Evolutionary conservation across 2,888 invertebrate species (phyloP), one percentile per base, ranked within the genome.

Genomic region (Andrena marginata): DNA sequence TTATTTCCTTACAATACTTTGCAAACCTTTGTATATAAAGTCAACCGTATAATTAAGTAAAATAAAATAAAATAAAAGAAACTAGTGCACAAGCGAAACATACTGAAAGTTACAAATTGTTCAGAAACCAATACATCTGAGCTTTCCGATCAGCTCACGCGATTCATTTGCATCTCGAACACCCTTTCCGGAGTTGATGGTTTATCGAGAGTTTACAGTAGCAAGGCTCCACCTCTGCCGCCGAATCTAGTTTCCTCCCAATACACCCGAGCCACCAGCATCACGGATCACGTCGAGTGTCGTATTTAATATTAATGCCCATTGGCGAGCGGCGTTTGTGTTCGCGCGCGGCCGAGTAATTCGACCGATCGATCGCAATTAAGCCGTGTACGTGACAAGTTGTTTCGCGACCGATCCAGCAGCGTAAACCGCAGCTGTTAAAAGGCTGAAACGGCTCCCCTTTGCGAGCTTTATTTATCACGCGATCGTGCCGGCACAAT

Each of bases 341-440:
- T 73, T 60, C 63, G 16, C 23, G 68, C 7, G 68, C 6, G 74
- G 49, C 33, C 16, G 16, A 72, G 77, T 78, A 78, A 85, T 77
- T 83, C 77, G 49, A 31, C n/a, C 62, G 83, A 81, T 84, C 85
- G 83, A 87, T 80, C 75, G 83, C 72, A 83, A 87, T 87, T 87
- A 79, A 86, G 63, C 80, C 79, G 62, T 49, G 56, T 62, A 83
- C 75, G 68, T 69, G 75, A 84, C 84, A 69, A 74, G 80, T 72
- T 81, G 77, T 84, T 79, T 64, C 81, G 74, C 35, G 74, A 49
- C 42, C 64, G 79, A 77, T 69, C 26, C 75, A 29, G 62, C 72
- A 23, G 56, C 49, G 72, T 51, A 76, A 85, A 82, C 81, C 84
- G 59, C 78, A 79, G 60, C 75, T 26, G 78, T 73, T 79, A 79